Evolutionary conservation across 2,888 invertebrate genomes (phyloP), one percentile per base, ranked within the genome.

Genomic region (Caenorhabditis plicata): DNA sequence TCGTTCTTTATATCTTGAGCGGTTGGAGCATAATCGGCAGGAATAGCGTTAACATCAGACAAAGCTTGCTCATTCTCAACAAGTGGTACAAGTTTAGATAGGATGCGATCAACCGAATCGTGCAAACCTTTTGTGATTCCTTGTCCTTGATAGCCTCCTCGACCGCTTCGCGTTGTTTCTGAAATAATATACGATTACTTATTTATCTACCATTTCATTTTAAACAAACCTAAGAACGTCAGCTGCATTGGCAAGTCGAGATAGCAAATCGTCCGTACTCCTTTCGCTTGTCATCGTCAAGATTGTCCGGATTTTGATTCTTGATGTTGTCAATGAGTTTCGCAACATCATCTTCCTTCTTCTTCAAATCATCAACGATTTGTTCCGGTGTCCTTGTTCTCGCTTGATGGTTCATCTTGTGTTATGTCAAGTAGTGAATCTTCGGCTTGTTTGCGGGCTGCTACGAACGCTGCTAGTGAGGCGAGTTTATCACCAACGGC

Each of bases 401-500:
- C 27, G 19, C 15, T 23, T n/a, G 17, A 17, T 20, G 20, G n/a
- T 11, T 25, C 25, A 19, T 31, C 39, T 13, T 20, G 29, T 3
- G 45, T 36, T 25, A 45, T 36, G 17, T 35, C 45, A 26, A 45
- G 36, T 7, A 45, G 36, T 11, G 35, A 32, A 13, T 56, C 57
- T 45, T 65, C 67, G 25, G 60, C 57, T 20, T 63, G 55, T 42
- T 61, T 64, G 29, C 65, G 56, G 41, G 58, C 50, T 11, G 63
- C 57, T 15, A 54, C 61, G 54, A 64, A 64, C 11, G 64, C 54
- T 20, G 64, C 68, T 33, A 64, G 57, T 38, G 68, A 64, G 32
- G 64, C 64, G 20, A 64, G 44, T 32, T 64, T 64, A 50, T 68
- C 64, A 17, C 64, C 68, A 44, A 68, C 55, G 19, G 55, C 55